Base-by-base conservation (phyloP, 2,113 vertebrate species). In the Malurus alboscapulatus region DNA sequence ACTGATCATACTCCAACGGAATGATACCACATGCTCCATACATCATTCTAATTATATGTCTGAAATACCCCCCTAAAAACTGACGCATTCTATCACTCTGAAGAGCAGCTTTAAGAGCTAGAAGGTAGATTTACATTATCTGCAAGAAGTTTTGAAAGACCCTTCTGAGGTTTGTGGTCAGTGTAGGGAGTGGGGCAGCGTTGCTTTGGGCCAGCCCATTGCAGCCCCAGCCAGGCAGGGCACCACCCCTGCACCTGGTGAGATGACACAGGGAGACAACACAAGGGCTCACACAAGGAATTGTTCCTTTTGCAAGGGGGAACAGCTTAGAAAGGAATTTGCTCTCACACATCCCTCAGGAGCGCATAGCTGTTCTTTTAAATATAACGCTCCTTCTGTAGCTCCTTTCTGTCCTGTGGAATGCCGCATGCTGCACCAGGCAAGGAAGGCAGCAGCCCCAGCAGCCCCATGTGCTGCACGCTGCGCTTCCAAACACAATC, bases 171-270 rank as follows among this genome's bases (percentile, higher is more conserved):
- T 48, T 71, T 71, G 36, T 6, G 36, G 17, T 17, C 26, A 75
- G 53, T 6, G 9, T 8, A 53, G 61, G 45, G 38, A 44, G 44
- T 67, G 48, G 29, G 61, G 3, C 51, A 25, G n/a, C 1, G 1
- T 0, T 62, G 68, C 75, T 63, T 74, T 14, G 25, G 63, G 65
- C 51, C 13, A 50, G 17, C 22, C 45, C 65, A 4, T 6, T 12
- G 65, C 1, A 7, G 63, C 7, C 54, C 48, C 51, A 0, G 1
- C 27, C 36, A 17, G 38, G 7, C 0, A 2, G 27, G 40, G 3
- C 6, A 50, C 29, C 13, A 12, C 15, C 5, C 5, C 15, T 16
- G 26, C 77, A 57, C 47, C 42, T 19, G 21, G 42, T 20, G 57
- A 62, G 71, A 50, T 12, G 7, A 8, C n/a, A 44, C 7, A 16